phyloP scores from a whole-genome alignment of 2,113 vertebrate genomes.

The Pygoscelis antarcticus region DNA sequence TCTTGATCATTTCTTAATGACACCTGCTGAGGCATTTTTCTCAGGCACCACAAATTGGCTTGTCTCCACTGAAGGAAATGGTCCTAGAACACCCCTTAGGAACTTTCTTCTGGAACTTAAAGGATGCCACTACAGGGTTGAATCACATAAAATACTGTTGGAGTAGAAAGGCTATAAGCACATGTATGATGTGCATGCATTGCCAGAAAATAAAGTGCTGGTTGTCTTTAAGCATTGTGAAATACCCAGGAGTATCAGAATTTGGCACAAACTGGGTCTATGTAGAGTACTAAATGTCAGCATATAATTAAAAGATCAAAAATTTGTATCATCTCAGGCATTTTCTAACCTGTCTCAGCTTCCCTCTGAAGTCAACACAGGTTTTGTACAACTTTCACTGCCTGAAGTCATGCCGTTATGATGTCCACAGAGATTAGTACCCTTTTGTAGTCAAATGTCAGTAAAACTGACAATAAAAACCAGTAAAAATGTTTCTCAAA shows the following conservation, averaged over 20 bases:
- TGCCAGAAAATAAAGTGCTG: background rate
- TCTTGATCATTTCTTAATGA: background rate
- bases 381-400: background rate
- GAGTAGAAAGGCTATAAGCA: background rate
- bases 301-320: background rate
- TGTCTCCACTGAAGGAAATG: background rate
- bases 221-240: background rate
- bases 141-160: background rate
- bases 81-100: fast-evolving
- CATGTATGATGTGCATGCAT: background rate
- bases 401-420: background rate
- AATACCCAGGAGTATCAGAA: background rate
- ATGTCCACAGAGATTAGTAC: background rate
- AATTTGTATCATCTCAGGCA: background rate
- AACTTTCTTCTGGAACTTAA: background rate
- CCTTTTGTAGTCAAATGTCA: background rate
- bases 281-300: background rate
- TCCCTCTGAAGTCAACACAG: background rate
- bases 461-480: background rate
- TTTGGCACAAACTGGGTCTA: background rate
- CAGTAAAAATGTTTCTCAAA: background rate
- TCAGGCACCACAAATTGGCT: background rate
- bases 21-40: background rate
- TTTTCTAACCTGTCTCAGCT: background rate
- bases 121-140: background rate